Percentiles rank a stretch among this genome's conserved stretches.
Conservation (phyloP, 30 jellyfish, hydroid and myxozoan genomes). For the Aurelia aurita region DNA sequence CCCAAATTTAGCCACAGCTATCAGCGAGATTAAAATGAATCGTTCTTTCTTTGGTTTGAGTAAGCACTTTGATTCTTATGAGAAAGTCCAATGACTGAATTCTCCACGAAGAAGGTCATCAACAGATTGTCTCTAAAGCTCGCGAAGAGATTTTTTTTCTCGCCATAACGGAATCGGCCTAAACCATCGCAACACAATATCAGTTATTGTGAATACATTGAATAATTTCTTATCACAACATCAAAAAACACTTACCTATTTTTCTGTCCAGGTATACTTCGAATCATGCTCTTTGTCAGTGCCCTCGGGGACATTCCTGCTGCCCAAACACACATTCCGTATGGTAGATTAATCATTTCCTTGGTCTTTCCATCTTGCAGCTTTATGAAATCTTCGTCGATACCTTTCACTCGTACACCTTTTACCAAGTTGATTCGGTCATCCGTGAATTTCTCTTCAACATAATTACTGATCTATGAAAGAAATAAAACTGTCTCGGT, state of each 20-base stretch:
- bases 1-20: too few relatives aligned
- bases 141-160: too few relatives aligned
- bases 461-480: conserved; percentile 50
- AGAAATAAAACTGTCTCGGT: background rate
- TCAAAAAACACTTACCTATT: conserved; percentile 37
- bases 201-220: too few relatives aligned
- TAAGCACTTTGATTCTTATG: too few relatives aligned
- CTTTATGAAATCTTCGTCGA: conserved; percentile 17
- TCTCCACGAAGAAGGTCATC: too few relatives aligned
- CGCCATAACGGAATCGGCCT: too few relatives aligned
- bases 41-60: too few relatives aligned
- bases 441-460: conserved; percentile 45
- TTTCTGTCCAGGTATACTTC: conserved; percentile 56
- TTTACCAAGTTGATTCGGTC: conserved; percentile 35
- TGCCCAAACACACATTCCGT: conserved; percentile 88
- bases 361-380: conserved; percentile 52
- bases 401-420: conserved; percentile 43
- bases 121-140: too few relatives aligned
- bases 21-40: too few relatives aligned
- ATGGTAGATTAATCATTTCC: conserved; percentile 46
- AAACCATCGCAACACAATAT: too few relatives aligned
- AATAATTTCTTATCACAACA: too few relatives aligned
- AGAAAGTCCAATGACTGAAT: too few relatives aligned
- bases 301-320: conserved; percentile 80
- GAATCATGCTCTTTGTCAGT: conserved; percentile 58